These are phyloP conservation scores for pig (Sus scrofa) DNA, from an alignment of 2,113 vertebrate species.

Conservation along the genomic window DNA sequence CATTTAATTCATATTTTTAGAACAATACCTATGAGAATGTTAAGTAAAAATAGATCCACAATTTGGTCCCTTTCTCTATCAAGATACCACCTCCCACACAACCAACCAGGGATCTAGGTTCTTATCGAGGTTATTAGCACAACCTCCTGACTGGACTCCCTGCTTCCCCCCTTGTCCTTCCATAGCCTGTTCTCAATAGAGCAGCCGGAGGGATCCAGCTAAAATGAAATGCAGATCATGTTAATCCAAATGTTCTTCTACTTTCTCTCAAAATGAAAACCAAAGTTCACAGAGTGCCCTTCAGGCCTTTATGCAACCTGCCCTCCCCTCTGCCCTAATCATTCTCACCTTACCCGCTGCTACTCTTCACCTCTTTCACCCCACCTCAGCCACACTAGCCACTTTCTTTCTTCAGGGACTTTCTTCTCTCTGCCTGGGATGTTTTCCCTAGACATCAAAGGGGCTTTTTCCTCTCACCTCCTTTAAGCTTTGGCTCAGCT, in stretches of 20 bases:
- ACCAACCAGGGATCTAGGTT: not conserved
- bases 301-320: no score
- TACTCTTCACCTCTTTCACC: not conserved
- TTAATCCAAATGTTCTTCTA: not conserved
- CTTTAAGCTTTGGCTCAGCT: not conserved
- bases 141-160: not conserved
- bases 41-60: not conserved
- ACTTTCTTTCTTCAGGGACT: not conserved
- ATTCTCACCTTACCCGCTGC: not conserved
- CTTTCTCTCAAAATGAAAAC: not conserved
- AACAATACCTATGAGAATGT: not conserved
- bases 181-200: not conserved
- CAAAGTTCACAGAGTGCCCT: not conserved
- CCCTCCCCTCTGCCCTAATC: no score
- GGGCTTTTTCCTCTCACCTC: not conserved
- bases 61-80: not conserved
- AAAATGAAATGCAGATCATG: not conserved
- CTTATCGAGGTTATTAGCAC: not conserved
- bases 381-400: no score
- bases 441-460: not conserved
- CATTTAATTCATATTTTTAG: conserved; percentile 4
- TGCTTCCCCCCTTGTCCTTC: not conserved
- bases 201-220: not conserved
- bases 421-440: not conserved
- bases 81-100: not conserved